A percentile compares a stretch with the other conserved stretches of the same genome.
Evolutionary conservation across 1,140 invertebrate genomes (phyloP).

Genomic region (Pararge aegeria): DNA sequence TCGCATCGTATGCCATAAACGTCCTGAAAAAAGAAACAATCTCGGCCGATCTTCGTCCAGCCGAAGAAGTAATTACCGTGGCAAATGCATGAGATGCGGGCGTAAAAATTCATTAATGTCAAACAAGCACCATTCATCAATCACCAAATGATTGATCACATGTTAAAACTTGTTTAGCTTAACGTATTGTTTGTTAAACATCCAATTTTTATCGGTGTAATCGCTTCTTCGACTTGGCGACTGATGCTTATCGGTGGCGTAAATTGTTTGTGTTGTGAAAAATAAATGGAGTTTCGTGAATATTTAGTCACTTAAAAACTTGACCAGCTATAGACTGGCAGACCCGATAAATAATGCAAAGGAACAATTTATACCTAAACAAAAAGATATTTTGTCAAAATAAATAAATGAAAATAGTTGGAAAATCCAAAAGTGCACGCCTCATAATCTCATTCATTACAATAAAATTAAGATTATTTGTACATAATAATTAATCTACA

Average conservation of each 20-base stretch:
- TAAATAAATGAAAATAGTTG: too few relatives aligned
- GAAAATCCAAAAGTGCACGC: too few relatives aligned
- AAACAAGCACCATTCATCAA: conserved; percentile 58
- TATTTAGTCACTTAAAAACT: neutral
- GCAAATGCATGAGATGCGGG: conserved; percentile 52
- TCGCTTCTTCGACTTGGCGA: conserved; percentile 5
- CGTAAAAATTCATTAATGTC: conserved; percentile 62
- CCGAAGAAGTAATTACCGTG: conserved; percentile 45
- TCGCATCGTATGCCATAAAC: conserved; percentile 16
- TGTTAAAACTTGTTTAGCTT: conserved; percentile 40
- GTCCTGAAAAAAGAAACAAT: conserved; percentile 23
- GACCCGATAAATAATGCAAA: too few relatives aligned
- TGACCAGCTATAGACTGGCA: too few relatives aligned
- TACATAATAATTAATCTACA: too few relatives aligned
- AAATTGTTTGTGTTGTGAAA: conserved; percentile 8
- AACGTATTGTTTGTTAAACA: conserved; percentile 36
- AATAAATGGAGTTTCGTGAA: neutral
- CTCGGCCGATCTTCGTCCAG: conserved; percentile 34
- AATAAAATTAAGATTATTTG: too few relatives aligned
- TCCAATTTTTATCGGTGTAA: conserved; percentile 35
- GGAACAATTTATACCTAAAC: too few relatives aligned
- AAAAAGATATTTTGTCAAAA: too few relatives aligned
- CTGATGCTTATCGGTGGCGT: conserved; percentile 12
- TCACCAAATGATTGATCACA: conserved; percentile 54
- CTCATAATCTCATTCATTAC: too few relatives aligned